These are phyloP conservation scores for Scomber colias DNA, from an alignment of 2,113 vertebrate species.

Conservation along the genomic window DNA sequence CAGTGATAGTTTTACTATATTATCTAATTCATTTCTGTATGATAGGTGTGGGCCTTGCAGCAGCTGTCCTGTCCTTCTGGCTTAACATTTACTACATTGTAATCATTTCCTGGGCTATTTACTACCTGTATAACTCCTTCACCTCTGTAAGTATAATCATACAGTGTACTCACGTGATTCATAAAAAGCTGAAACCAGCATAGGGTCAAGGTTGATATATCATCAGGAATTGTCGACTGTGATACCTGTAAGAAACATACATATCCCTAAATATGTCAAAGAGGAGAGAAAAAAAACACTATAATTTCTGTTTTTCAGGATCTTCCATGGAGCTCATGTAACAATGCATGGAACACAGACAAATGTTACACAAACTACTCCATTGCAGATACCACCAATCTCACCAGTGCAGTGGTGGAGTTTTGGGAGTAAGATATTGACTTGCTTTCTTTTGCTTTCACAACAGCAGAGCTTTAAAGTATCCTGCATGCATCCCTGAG, in stretches of 20 bases:
- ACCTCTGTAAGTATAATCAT: conserved; percentile 90
- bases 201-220: conserved; percentile 25
- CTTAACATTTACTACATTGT: conserved; percentile 99
- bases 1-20: conserved; percentile 11
- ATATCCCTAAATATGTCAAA: conserved; percentile 9
- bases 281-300: neutral
- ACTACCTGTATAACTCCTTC: conserved; percentile 98
- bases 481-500: conserved; percentile 51
- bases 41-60: conserved; percentile 96
- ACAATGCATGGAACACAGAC: conserved; percentile 97
- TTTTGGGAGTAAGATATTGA: conserved; percentile 96
- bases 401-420: conserved; percentile 95
- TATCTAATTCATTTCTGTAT: conserved; percentile 47
- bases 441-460: conserved; percentile 35
- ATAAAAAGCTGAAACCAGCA: conserved; percentile 5
- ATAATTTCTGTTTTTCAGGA: conserved; percentile 81
- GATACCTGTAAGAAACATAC: conserved; percentile 1
- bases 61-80: conserved; percentile 97
- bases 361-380: conserved; percentile 96
- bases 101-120: conserved; percentile 98
- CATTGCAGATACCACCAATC: conserved; percentile 91
- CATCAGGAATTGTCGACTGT: conserved; percentile 1
- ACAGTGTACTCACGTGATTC: conserved; percentile 2
- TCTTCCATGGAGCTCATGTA: conserved; percentile 96
- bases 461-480: conserved; percentile 47